Evolutionary conservation across 2,113 vertebrate genomes (phyloP), one percentile per base, ranked within the genome.

Genomic region (Xiphophorus couchianus): DNA sequence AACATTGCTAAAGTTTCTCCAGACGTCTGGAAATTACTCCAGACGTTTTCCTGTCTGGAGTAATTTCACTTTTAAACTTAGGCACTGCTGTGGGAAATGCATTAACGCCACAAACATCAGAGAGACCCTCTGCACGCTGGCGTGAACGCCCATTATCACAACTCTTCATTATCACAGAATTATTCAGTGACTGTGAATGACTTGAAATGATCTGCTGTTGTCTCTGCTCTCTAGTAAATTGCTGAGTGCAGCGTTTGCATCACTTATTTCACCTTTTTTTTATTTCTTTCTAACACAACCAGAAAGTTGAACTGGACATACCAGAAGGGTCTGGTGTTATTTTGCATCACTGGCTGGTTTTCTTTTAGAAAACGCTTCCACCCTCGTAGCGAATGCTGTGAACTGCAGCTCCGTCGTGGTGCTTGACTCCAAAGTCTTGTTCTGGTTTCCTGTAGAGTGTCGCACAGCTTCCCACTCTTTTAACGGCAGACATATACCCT

Each of bases 161-260:
- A 68, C 61, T 62, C 66, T 33, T 62, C 58, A 73, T 81, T 66
- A 73, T 28, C 60, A 31, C 75, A 79, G 27, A 87, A 80, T 85
- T 82, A 76, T 84, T 86, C 61, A 84, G 58, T 58, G 37, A 78
- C 42, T 65, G 44, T 84, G 71, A 84, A 71, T 84, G 67, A 88
- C 64, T 78, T 73, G 67, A 69, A 84, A 86, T 77, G 75, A 86
- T 84, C 71, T 33, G 39, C 66, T 73, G 71, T 73, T 42, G 76
- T 78, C 62, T 30, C 39, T 33, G n/a, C 66, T 64, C 74, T 62
- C 79, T 66, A 44, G 31, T 35, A 67, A 83, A 84, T 77, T 61
- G 69, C 68, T 75, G n/a, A 54, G 80, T 74, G 33, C 31, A 44
- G 64, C 1, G 4, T 42, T 28, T 13, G 64, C 44, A 11, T 66